Base-by-base conservation (phyloP, 2,113 vertebrate species). In the Malurus melanocephalus region DNA sequence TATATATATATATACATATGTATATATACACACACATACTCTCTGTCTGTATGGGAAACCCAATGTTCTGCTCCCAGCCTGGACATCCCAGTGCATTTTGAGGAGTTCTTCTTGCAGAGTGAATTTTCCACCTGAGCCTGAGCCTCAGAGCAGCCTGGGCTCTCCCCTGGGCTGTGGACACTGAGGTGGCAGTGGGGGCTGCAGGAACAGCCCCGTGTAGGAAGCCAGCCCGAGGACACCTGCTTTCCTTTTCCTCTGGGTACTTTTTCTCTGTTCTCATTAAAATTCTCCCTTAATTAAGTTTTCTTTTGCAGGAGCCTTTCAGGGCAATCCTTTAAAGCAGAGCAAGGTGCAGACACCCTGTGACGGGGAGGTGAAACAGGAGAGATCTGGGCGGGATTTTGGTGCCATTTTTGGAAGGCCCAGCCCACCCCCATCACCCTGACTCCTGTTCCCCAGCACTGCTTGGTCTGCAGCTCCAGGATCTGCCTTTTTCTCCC, bases 391-490 rank as follows among this genome's bases (percentile, higher is more conserved):
- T 13, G 24, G 16, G n/a, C 80, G 16, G 33, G 69, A 48, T 49
- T 9, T 10, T 30, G 33, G n/a, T 55, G 46, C 7, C 20, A 1
- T 33, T 80, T 13, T 24, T 33, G 60, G 46, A 28, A 14, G n/a
- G 21, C 65, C 38, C 43, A 77, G 15, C 66, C 23, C 61, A 42
- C 1, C 22, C 22, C 21, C 19, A 13, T 53, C 53, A 76, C 33
- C 48, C 13, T 3, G 0, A 6, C 13, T 8, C 1, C 43, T 15
- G 21, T 33, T 75, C 13, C 51, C 46, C 27, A 16, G 24, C 1
- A 6, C 19, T 22, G 13, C 15, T 5, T 48, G 32, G 45, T 30
- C 26, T 33, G 43, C 14, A 78, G 33, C 61, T 73, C 51, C 68
- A 10, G 30, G 10, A 52, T 60, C 8, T 20, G 17, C n/a, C 40